phyloP scores from a whole-genome alignment of 2,888 invertebrate genomes.

The Megalurothrips usitatus region DNA sequence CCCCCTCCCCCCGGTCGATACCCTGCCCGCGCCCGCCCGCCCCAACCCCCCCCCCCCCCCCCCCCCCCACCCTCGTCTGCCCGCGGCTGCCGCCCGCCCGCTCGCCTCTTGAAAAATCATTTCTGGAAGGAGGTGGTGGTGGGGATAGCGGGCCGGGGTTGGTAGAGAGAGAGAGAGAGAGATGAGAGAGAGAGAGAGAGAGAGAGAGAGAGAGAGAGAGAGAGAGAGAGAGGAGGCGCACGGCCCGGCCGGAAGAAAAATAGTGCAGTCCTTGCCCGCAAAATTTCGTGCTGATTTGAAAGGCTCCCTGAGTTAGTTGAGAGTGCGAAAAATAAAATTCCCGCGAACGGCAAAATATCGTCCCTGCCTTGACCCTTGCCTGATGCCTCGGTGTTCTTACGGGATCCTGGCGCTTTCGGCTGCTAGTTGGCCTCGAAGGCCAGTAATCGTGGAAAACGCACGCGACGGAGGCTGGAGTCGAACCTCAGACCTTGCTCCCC shows the following conservation, averaged over 20 bases:
- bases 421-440: too few relatives aligned
- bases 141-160: not conserved
- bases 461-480: too few relatives aligned
- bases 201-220: not conserved
- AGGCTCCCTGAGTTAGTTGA: too few relatives aligned
- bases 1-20: not conserved
- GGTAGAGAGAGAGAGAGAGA: not conserved
- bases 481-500: too few relatives aligned
- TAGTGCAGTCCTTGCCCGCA: too few relatives aligned
- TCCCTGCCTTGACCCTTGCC: too few relatives aligned
- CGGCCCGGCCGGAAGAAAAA: not conserved
- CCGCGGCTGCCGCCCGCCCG: not conserved
- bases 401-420: too few relatives aligned
- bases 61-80: not conserved
- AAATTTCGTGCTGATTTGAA: too few relatives aligned
- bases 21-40: not conserved
- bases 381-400: too few relatives aligned
- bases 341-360: too few relatives aligned
- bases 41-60: not conserved
- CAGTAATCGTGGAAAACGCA: too few relatives aligned
- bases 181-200: not conserved
- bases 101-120: constrained; percentile 15
- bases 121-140: not conserved
- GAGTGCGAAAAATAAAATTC: too few relatives aligned
- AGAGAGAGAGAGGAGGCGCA: not conserved